Evolutionary conservation across 2,797 vertebrate species (phyloP), one percentile per base, ranked within the genome.

Genomic region (Sibirionetta formosa): DNA sequence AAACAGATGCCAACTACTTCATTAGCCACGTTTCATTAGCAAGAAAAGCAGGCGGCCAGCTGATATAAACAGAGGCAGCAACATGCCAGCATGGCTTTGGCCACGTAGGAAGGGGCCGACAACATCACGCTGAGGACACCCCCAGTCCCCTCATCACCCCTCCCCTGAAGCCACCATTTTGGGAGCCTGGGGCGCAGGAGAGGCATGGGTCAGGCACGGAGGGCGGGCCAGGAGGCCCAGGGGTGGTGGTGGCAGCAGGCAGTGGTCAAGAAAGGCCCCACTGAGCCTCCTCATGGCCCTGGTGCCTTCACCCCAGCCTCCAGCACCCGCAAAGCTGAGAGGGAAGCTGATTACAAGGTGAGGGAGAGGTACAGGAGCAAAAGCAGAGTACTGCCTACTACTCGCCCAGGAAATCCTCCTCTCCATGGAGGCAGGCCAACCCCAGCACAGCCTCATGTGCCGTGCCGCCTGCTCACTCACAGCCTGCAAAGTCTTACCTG

Each of bases 111-210:
- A 56, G 38, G 8, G 9, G 11, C 63, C 3, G 5, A 15, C 38
- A 26, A 29, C 44, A 64, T 2, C n/a, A 48, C 0, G 0, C 2
- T 23, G 80, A 4, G 7, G 71, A 22, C 15, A 6, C 7, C 8
- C 24, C 14, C 3, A 2, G 31, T 46, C 38, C 24, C 2, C 0
- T 22, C 50, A 15, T 8, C 15, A 7, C 12, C 0, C 0, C 8
- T 1, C 7, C 16, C 18, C 61, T 22, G 4, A 8, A 42, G 38
- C 27, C 38, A 29, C 12, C 13, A 64, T 8, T 42, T 19, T 31
- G 38, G 27, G 27, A 27, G 19, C 27, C 26, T 29, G 27, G 24
- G 36, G 26, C 7, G 16, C 18, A 7, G 12, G 18, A 42, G 38
- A 31, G 29, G 38, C 27, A 64, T 36, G 40, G 27, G 61, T 36